Evolutionary conservation across 2,113 vertebrate species (phyloP), one percentile per base, ranked within the genome.

Genomic region (Falco punctatus): DNA sequence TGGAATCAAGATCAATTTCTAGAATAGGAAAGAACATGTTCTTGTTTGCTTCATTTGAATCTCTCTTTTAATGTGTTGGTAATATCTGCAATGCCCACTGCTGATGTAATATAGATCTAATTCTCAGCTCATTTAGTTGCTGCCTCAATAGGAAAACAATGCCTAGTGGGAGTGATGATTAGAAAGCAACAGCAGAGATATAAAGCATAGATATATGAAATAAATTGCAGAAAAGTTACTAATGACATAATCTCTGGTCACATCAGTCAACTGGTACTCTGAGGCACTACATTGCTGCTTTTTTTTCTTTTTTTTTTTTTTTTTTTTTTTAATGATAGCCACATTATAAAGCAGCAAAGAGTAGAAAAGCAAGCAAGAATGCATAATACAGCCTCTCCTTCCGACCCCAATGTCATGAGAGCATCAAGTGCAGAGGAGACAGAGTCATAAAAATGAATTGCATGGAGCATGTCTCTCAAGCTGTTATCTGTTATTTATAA

Each of bases 111-210:
- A 82, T 46, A 94, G 95, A 92, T 67, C 93, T 95, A 94, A 97
- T 98, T 97, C 96, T 96, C 95, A 94, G 92, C 90, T 97, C 91
- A 83, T 97, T 98, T 97, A 97, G 95, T 72, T 75, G 71, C 81
- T 95, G 79, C 96, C 94, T 97, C 95, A 51, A 70, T 64, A 94
- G 96, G 75, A 95, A 74, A 97, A 97, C 92, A 96, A 80, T 64
- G 85, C 96, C 96, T 95, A 57, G 91, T 96, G 97, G 94, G 96
- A 97, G 97, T 26, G 95, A 96, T 96, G 97, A 98, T 98, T 97
- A 97, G 97, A 95, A 94, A 97, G 83, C 80, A 97, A 85, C 92
- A 92, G 96, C 74, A 86, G 92, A 96, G 81, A 88, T 51, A 95
- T 1, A 18, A 94, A 78, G 79, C 54, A n/a, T 46, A 86, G 94